A percentile compares a stretch with the other conserved stretches of the same genome.
These are phyloP conservation scores for Ephydatia muelleri DNA, from an alignment of 37 sponge, comb jelly and placozoan genomes.

Conservation along the genomic window DNA sequence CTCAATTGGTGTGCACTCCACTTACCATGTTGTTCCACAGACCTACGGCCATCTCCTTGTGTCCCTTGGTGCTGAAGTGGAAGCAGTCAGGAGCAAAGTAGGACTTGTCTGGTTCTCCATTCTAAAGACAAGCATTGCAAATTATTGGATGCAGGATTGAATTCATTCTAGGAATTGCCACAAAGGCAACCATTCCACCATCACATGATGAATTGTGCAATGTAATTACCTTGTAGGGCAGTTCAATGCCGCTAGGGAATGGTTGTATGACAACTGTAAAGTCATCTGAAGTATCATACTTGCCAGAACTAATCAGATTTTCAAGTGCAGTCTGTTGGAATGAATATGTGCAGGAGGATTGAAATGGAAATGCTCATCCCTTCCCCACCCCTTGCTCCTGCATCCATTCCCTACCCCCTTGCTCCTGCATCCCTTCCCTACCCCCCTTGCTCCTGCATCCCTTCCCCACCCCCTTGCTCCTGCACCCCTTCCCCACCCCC, in stretches of 20 bases:
- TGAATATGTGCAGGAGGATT: background rate
- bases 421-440: too few relatives aligned
- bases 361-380: too few relatives aligned
- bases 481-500: background rate
- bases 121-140: background rate
- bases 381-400: background rate
- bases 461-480: too few relatives aligned
- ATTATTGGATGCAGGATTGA: background rate
- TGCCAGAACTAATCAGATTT: slow-evolving; percentile 2
- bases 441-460: too few relatives aligned
- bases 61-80: slow-evolving; percentile 64
- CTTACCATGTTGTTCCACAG: slow-evolving; percentile 81
- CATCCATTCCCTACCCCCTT: too few relatives aligned
- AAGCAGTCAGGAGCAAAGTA: slow-evolving; percentile 82
- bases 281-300: slow-evolving; percentile 43
- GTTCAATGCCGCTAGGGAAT: slow-evolving; percentile 23
- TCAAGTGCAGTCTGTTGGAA: slow-evolving; percentile 9
- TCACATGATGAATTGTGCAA: background rate
- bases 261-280: slow-evolving; percentile 76
- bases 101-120: slow-evolving; percentile 31
- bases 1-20: background rate
- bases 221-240: slow-evolving; percentile 19
- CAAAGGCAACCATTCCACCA: background rate
- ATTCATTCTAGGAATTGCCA: background rate
- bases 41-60: slow-evolving; percentile 28